A percentile compares a stretch with the other conserved stretches of the same genome.
Evolutionary conservation across 2,888 invertebrate genomes (phyloP).

Genomic region (Thereva nobilitata): DNA sequence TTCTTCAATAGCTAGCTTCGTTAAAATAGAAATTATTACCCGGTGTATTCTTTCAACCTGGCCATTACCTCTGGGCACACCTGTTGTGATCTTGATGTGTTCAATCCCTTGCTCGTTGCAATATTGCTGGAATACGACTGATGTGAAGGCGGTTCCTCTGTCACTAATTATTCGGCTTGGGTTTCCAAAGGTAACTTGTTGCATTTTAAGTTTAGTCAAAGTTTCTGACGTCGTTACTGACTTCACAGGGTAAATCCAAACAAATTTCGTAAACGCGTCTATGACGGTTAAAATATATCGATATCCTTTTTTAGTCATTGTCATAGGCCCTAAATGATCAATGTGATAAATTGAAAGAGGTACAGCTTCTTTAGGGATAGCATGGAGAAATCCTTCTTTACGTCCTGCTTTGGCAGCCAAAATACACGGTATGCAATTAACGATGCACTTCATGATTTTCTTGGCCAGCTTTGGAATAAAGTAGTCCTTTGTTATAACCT

Average conservation of each 20-base stretch:
- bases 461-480: background rate
- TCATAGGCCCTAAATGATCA: background rate
- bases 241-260: too few species aligned
- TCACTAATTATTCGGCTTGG: slow-evolving; percentile 9
- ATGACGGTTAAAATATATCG: background rate
- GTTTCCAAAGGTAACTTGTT: slow-evolving; percentile 11
- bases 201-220: background rate
- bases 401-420: background rate
- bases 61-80: too few species aligned
- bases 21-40: background rate
- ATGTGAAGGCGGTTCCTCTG: too few species aligned
- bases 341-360: too few species aligned
- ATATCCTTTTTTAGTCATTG: background rate
- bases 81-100: too few species aligned
- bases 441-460: too few species aligned
- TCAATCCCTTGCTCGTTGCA: too few species aligned
- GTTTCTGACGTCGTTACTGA: background rate
- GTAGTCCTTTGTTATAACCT: slow-evolving; percentile 10
- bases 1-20: background rate
- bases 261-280: background rate
- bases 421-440: slow-evolving; percentile 9
- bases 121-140: background rate
- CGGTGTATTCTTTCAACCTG: too few species aligned
- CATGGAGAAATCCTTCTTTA: slow-evolving; percentile 12
- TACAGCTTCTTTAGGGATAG: background rate